Base-by-base conservation (phyloP, 2,888 invertebrate species). In the Plebejus argus region DNA sequence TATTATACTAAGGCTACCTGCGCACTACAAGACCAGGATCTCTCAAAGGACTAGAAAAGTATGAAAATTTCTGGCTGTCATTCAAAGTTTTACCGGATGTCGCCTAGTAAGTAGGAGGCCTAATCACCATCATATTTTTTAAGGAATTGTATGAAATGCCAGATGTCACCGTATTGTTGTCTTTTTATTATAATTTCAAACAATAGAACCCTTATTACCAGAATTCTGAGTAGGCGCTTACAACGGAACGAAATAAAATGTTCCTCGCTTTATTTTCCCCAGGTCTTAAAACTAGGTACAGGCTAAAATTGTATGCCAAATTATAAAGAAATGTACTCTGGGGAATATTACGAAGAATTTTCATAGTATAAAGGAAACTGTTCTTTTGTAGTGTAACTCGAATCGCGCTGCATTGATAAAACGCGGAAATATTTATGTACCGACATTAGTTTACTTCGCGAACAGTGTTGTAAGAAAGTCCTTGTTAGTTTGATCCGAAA, bases 331-430 rank as follows among this genome's bases (percentile, higher is more conserved):
- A 71, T 39, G n/a, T 39, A 71, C 39, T 39, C 8, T 1, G 35
- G 33, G 70, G 33, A 70, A 35, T 33, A 35, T 35, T 5, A 39
- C 35, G 23, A 10, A 71, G 71, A 71, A n/a, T 39, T 20, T 71
- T 10, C 39, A 10, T 71, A 35, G 7, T 70, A 39, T 71, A 70
- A 70, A 70, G 70, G 71, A 39, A 71, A 23, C n/a, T 18, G n/a
- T 71, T 71, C 71, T 71, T 71, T 71, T 71, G 71, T 71, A 39
- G 39, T 35, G 33, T 71, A 35, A 71, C n/a, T 35, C n/a, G 71
- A 39, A 33, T 10, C 10, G 35, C 39, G 39, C 39, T 39, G 71
- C 71, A 71, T 71, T 71, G 71, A 71, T 71, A 71, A 39, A 71
- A 39, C 39, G 71, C n/a, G 71, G 71, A 39, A 18, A 66, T 66